Conservation (phyloP, 2,797 vertebrate species). For the Xenentodon cancila region DNA sequence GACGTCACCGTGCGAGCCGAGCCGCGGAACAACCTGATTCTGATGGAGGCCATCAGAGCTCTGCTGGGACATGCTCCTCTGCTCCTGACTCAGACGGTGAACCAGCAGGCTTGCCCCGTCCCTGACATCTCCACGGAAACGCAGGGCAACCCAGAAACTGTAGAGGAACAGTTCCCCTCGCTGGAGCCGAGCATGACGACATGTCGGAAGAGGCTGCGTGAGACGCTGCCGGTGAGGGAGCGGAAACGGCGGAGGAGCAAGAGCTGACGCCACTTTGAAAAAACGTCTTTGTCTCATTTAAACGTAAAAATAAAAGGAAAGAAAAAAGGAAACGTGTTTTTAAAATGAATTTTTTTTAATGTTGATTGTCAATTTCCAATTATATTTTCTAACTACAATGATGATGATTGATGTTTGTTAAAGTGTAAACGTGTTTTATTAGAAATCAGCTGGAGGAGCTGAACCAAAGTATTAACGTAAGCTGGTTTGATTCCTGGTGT, state of each 20-base stretch:
- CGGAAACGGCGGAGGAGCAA: too few relatives aligned
- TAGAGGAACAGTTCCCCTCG: not conserved
- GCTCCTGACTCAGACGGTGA: constrained; percentile 84
- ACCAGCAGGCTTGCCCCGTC: constrained; percentile 78
- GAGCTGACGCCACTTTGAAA: too few relatives aligned
- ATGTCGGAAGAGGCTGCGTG: constrained; percentile 22
- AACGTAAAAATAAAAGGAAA: too few relatives aligned
- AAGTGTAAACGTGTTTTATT: too few relatives aligned
- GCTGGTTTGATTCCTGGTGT: too few relatives aligned
- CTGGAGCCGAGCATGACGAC: not conserved
- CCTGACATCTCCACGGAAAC: constrained; percentile 19
- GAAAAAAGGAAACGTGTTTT: constrained; percentile 50
- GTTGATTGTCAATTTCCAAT: too few relatives aligned
- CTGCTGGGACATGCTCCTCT: constrained; percentile 82
- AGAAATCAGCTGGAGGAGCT: constrained; percentile 39
- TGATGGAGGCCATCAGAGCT: constrained; percentile 85
- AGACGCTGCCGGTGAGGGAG: too few relatives aligned
- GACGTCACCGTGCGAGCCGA: constrained; percentile 38
- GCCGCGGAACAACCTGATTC: constrained; percentile 82
- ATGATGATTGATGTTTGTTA: too few relatives aligned
- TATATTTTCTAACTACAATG: too few relatives aligned
- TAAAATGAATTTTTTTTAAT: too few relatives aligned
- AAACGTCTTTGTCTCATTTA: too few relatives aligned
- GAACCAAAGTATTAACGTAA: too few relatives aligned
- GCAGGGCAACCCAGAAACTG: not conserved